Percentiles rank a stretch among this genome's conserved stretches.
Conservation (phyloP, 2,797 vertebrate species). For the Ciconia nigra region DNA sequence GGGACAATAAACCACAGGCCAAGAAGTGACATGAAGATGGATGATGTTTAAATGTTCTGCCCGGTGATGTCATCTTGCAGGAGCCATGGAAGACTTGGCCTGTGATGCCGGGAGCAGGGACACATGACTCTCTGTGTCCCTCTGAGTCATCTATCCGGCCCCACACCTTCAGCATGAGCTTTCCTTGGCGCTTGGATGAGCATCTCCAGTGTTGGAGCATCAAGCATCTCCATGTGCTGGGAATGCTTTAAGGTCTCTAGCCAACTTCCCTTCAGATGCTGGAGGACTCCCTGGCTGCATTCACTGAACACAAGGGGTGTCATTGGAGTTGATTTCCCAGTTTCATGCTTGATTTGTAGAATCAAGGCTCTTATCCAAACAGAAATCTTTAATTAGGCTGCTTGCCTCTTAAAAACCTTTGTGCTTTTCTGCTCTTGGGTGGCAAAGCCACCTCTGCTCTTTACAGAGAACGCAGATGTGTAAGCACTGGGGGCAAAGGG, state of each 20-base stretch:
- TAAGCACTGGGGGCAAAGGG: rapidly evolving
- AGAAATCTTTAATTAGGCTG: neutral
- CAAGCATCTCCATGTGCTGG: neutral
- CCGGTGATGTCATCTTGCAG: rapidly evolving
- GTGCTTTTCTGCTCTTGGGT: neutral
- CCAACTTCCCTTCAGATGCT: neutral
- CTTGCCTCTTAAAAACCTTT: neutral
- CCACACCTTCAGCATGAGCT: neutral
- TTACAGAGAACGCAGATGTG: neutral
- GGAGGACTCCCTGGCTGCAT: neutral
- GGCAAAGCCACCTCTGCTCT: neutral
- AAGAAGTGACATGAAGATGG: neutral
- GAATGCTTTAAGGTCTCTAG: neutral
- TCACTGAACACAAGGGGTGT: neutral
- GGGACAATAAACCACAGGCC: neutral
- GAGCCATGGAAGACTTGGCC: neutral
- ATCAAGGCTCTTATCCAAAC: neutral
- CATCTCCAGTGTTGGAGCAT: neutral
- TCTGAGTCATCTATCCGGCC: neutral
- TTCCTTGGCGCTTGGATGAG: neutral
- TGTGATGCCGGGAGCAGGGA: neutral
- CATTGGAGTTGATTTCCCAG: neutral
- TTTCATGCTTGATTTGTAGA: neutral
- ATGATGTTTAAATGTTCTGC: neutral
- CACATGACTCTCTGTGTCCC: neutral